These are phyloP conservation scores for Pristionchus maxplancki DNA, from an alignment of 2,888 invertebrate genomes.

Conservation along the genomic window DNA sequence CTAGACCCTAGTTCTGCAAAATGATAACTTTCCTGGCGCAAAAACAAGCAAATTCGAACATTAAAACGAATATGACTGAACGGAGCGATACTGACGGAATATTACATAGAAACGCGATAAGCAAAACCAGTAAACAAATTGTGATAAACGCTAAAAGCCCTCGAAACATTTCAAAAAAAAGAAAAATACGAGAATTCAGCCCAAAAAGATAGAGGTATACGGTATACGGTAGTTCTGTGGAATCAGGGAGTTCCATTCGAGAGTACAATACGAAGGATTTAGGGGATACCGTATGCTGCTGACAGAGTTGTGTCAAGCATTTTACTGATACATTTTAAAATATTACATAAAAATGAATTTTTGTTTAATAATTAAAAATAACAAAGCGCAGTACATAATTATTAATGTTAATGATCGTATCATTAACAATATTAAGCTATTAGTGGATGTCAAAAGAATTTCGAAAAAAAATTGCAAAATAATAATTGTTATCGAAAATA, in stretches of 20 bases:
- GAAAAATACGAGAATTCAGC: constrained; percentile 14
- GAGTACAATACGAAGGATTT: background rate
- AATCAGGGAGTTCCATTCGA: constrained; percentile 4
- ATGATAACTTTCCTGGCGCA: background rate
- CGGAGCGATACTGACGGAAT: background rate
- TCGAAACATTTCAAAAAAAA: constrained; percentile 10
- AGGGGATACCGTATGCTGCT: background rate
- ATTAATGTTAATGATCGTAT: no score
- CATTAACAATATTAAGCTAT: no score
- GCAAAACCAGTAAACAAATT: background rate
- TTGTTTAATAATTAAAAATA: no score
- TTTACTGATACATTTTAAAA: background rate
- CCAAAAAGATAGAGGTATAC: background rate
- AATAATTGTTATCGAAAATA: no score
- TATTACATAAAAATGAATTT: background rate
- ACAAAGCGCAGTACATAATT: no score
- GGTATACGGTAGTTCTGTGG: background rate
- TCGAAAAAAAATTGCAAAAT: no score
- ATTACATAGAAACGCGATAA: background rate
- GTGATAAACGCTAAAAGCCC: background rate
- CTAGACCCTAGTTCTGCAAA: constrained; percentile 48
- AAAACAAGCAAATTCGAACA: background rate
- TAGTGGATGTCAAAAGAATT: no score
- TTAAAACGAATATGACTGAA: background rate
- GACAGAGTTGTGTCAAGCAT: background rate